Conservation (phyloP, 2,113 vertebrate genomes). For the Chloroceryle aenea region DNA sequence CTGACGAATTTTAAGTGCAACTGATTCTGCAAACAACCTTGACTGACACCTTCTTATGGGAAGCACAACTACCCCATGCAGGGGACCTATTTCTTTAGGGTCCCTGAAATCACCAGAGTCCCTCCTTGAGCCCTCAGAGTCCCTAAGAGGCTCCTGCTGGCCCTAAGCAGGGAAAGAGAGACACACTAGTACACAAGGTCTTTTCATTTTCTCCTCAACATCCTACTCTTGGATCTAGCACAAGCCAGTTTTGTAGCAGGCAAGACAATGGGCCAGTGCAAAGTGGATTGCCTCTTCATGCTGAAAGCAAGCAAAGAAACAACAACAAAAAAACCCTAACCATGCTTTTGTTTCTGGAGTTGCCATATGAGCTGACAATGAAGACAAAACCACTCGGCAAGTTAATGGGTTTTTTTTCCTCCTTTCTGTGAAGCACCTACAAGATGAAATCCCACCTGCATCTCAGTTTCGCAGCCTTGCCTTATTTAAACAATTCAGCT, state of each 20-base stretch:
- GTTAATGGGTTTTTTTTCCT: neutral
- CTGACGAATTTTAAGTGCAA: neutral
- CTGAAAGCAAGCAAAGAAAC: neutral
- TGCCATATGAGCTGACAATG: conserved; percentile 1
- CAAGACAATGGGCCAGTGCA: neutral
- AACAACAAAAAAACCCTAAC: neutral
- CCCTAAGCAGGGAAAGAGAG: neutral
- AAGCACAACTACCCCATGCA: neutral
- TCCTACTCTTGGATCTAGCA: neutral
- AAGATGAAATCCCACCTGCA: neutral
- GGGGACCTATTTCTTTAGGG: neutral
- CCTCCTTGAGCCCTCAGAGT: neutral
- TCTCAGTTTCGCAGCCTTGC: neutral
- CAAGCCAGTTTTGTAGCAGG: conserved; percentile 19
- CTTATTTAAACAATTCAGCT: conserved; percentile 57
- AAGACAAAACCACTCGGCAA: neutral
- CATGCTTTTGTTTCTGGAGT: neutral
- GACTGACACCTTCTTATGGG: neutral
- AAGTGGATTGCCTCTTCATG: neutral
- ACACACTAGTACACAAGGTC: neutral
- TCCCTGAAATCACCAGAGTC: neutral
- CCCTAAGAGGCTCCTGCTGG: neutral
- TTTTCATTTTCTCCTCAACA: neutral
- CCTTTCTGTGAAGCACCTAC: neutral
- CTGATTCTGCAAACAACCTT: neutral